These are phyloP conservation scores for Xenentodon cancila DNA, from an alignment of 2,797 vertebrate genomes.

Conservation along the genomic window DNA sequence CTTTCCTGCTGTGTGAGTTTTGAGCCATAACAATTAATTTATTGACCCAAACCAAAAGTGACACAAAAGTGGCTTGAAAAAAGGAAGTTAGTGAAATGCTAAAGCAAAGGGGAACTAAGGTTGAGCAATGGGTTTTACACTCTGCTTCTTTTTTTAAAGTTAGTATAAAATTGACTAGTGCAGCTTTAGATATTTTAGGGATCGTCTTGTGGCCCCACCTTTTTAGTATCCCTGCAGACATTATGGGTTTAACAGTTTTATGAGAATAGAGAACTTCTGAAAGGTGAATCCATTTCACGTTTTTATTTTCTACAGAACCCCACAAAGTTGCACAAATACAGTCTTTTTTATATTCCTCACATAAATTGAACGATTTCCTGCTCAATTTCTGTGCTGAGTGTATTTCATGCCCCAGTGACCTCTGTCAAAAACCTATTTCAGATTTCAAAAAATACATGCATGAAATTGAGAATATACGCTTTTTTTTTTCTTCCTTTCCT, in stretches of 20 bases:
- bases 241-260: not conserved
- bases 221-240: no score
- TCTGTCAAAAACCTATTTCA: conserved; percentile 22
- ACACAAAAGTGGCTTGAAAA: no score
- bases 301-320: not conserved
- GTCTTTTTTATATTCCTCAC: conserved; percentile 14
- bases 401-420: conserved; percentile 25
- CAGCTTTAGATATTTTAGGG: no score
- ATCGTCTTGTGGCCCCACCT: no score
- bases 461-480: not conserved
- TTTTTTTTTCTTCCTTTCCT: not conserved
- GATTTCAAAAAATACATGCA: conserved; percentile 22
- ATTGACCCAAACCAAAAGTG: no score
- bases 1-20: no score
- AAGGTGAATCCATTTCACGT: conserved; percentile 9
- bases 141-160: no score
- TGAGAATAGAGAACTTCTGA: not conserved
- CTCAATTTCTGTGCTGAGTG: conserved; percentile 27
- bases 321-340: conserved; percentile 5
- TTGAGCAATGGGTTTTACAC: no score
- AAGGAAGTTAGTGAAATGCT: no score
- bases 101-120: no score
- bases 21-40: no score
- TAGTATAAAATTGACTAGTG: no score
- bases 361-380: conserved; percentile 22